Evolutionary conservation across 1,140 invertebrate species (phyloP).

Genomic region (Stratiolaelaps scimitus): DNA sequence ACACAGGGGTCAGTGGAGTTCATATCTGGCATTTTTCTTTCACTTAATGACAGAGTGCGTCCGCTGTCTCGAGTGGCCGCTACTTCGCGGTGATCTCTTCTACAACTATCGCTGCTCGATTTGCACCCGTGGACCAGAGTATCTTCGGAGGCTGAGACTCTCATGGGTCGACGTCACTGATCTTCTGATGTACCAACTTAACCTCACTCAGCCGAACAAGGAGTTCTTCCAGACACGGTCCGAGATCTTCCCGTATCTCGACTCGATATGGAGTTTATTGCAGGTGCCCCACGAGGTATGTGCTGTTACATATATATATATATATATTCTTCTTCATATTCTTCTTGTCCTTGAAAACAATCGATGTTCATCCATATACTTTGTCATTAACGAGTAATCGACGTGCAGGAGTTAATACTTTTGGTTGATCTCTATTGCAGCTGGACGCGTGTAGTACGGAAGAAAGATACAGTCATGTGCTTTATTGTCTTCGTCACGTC

Average conservation of each 20-base stretch:
- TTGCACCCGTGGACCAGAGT: slow-evolving; percentile 7
- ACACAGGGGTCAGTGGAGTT: too few species aligned
- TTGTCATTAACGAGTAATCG: neutral
- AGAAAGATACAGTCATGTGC: slow-evolving; percentile 17
- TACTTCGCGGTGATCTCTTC: slow-evolving; percentile 15
- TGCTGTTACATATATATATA: neutral
- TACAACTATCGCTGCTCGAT: slow-evolving; percentile 19
- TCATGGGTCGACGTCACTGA: slow-evolving; percentile 22
- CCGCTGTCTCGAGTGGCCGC: neutral
- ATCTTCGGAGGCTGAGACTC: neutral
- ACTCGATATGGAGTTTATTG: slow-evolving; percentile 21
- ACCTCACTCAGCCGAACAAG: slow-evolving; percentile 20
- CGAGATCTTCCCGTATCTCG: slow-evolving; percentile 21
- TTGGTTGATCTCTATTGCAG: neutral
- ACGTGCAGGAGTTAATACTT: neutral
- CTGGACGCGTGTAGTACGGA: slow-evolving; percentile 20
- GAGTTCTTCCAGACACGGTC: slow-evolving; percentile 14
- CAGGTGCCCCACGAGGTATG: slow-evolving; percentile 10
- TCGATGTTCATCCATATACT: neutral
- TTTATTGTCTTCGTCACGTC: slow-evolving; percentile 10
- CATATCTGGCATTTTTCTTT: too few species aligned
- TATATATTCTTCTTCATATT: neutral
- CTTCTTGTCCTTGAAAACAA: neutral
- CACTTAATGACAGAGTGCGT: neutral
- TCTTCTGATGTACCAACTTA: slow-evolving; percentile 7